Conservation (phyloP, 1,140 invertebrate species). For the Goniozus legneri region DNA sequence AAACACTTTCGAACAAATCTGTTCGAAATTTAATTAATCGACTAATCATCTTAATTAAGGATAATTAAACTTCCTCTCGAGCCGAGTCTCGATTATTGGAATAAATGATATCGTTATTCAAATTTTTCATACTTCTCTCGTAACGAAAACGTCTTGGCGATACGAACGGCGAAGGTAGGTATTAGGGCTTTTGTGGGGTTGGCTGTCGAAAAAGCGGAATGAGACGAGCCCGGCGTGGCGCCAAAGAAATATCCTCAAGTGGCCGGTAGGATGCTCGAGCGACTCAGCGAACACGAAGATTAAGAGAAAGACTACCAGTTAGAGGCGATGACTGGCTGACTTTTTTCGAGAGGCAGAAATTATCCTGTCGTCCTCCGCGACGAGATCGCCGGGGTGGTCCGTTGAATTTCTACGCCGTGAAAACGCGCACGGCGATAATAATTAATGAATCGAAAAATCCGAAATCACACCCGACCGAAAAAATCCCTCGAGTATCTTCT, state of each 20-base stretch:
- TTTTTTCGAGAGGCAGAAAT: slow-evolving; percentile 50
- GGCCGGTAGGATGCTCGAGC: slow-evolving; percentile 34
- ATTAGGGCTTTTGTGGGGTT: slow-evolving; percentile 7
- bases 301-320: slow-evolving; percentile 54
- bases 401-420: neutral
- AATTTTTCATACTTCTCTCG: too few relatives aligned
- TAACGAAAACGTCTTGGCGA: too few relatives aligned
- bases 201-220: slow-evolving; percentile 13
- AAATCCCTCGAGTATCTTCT: too few relatives aligned
- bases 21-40: too few relatives aligned
- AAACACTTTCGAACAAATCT: too few relatives aligned
- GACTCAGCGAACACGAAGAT: slow-evolving; percentile 39
- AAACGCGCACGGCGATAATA: slow-evolving; percentile 18
- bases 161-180: too few relatives aligned
- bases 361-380: slow-evolving; percentile 45
- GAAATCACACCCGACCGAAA: too few relatives aligned
- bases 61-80: too few relatives aligned
- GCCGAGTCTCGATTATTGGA: too few relatives aligned
- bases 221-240: slow-evolving; percentile 30
- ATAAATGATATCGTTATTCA: too few relatives aligned
- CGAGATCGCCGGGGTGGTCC: slow-evolving; percentile 49
- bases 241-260: slow-evolving; percentile 35
- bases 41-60: too few relatives aligned
- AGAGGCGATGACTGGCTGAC: slow-evolving; percentile 51
- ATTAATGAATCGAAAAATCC: too few relatives aligned